Conservation (phyloP, 2,797 vertebrate species). For the Eospalax fontanierii region DNA sequence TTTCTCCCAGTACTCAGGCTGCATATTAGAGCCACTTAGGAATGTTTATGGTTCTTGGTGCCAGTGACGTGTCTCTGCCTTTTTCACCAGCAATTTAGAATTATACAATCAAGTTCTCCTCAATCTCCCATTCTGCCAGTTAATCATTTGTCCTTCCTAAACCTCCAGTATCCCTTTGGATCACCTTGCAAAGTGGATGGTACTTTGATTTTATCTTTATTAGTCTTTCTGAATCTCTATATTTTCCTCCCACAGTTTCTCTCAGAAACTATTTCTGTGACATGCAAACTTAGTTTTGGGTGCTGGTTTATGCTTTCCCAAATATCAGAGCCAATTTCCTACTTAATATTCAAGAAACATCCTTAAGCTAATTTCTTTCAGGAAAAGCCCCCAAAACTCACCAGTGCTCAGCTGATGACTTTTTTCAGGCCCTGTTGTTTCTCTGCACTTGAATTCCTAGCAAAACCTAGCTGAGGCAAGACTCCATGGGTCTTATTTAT, state of each 20-base stretch:
- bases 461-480: background rate
- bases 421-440: constrained; percentile 5
- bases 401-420: constrained; percentile 33
- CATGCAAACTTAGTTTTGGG: background rate
- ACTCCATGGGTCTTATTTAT: constrained; percentile 37
- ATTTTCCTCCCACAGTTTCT: background rate
- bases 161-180: background rate
- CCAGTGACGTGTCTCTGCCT: background rate
- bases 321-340: constrained; percentile 20
- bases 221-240: constrained; percentile 5
- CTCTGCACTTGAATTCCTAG: constrained; percentile 18
- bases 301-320: constrained; percentile 28
- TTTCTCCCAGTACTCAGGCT: background rate
- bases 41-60: background rate
- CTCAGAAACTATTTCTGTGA: constrained; percentile 30
- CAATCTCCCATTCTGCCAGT: constrained; percentile 27
- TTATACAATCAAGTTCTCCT: constrained; percentile 3
- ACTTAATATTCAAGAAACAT: constrained; percentile 67
- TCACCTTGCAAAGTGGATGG: background rate
- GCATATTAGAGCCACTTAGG: background rate
- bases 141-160: constrained; percentile 23
- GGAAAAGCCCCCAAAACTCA: constrained; percentile 49
- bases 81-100: constrained; percentile 52
- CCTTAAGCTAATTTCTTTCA: constrained; percentile 40
- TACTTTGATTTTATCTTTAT: background rate